Base-by-base conservation (phyloP, 2,888 invertebrate genomes). In the Melikaiella ostensackeni region DNA sequence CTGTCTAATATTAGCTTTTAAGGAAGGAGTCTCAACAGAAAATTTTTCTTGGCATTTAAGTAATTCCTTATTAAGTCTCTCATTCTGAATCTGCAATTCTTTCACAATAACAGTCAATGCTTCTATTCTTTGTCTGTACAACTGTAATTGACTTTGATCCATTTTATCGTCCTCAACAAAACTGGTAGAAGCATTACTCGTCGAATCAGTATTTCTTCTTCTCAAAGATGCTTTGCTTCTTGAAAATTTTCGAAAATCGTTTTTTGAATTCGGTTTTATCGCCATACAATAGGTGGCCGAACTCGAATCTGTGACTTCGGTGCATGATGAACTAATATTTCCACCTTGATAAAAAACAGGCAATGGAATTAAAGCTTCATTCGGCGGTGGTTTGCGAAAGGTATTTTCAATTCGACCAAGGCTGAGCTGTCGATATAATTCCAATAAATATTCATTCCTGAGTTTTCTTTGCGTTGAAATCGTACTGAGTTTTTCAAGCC, bases 381-480 rank as follows among this genome's bases (percentile, higher is more conserved):
- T 83, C 5, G 85, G 83, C 11, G 90, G 90, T 75, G 84, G 81
- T 77, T 77, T 83, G 24, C 80, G 83, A 75, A 90, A 90, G 61
- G 88, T 79, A 27, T 86, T 87, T 38, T 73, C 75, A 21, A 90
- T 66, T 35, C 75, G 82, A 33, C 88, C 87, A 61, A 78, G 78
- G 79, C 82, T 85, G 35, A 91, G 75, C 73, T 91, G 88, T 42
- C 79, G 81, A 73, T 82, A 85, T 19, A 91, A 82, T 73, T 89
- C 88, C 1, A 86, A n/a, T 9, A 91, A 77, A 80, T 91, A 90
- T 35, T 85, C 81, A 79, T 91, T 91, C 64, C 91, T 84, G 46
- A 91, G 74, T 38, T 75, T 81, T 13, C 87, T 85, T 57, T 91
- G 90, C 19, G 84, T 80, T 1, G 79, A 78, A 1, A 85, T 81